Evolutionary conservation across 2,797 vertebrate genomes (phyloP).

Genomic region (Eulemur coronatus): DNA sequence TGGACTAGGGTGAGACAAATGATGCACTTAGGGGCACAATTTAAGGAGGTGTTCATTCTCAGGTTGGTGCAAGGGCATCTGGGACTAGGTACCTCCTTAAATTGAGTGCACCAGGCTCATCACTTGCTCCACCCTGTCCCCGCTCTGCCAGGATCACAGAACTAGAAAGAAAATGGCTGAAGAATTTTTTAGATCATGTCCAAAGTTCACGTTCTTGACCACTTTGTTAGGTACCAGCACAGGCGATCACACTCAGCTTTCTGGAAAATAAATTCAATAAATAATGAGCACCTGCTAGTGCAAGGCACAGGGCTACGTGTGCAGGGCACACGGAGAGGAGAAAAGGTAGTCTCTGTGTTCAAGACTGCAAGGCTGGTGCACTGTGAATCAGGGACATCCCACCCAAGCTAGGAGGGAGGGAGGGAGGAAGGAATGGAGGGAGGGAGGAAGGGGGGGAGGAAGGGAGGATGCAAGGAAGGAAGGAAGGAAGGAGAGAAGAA

Average conservation of each 20-base stretch:
- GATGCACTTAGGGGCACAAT: not conserved
- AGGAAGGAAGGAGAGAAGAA: accelerated
- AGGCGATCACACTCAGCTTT: not conserved
- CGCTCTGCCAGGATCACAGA: not conserved
- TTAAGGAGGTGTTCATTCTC: not conserved
- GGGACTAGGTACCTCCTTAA: not conserved
- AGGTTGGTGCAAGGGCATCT: not conserved
- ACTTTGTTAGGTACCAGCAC: not conserved
- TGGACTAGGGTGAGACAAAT: not conserved
- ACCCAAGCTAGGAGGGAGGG: not conserved
- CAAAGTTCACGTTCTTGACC: not conserved
- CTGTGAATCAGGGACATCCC: not conserved
- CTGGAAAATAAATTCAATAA: not conserved
- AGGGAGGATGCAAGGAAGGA: too few relatives aligned
- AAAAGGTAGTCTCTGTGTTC: not conserved
- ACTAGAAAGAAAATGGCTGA: not conserved
- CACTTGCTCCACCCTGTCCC: not conserved
- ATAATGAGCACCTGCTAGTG: not conserved
- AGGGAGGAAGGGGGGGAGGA: accelerated
- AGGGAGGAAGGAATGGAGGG: accelerated
- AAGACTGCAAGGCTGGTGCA: not conserved
- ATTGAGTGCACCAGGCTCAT: not conserved
- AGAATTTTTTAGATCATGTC: not conserved
- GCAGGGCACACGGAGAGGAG: not conserved
- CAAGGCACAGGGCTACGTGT: not conserved